Percentiles rank a stretch among this genome's conserved stretches.
phyloP scores from a whole-genome alignment of 2,888 invertebrate genomes.

The Pachycephus smyrnensis region DNA sequence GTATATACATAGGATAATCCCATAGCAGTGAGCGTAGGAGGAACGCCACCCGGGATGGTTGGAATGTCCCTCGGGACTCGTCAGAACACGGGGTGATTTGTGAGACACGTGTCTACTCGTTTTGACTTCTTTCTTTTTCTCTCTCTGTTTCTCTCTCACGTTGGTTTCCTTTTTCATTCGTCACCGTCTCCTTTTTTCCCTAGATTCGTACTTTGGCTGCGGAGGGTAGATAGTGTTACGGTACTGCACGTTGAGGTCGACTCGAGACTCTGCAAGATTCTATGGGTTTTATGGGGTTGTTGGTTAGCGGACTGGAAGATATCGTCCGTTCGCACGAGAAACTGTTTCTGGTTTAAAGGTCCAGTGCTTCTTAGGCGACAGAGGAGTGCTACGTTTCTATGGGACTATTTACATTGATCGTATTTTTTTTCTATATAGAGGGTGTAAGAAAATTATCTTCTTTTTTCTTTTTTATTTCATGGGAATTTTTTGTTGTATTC shows the following conservation, averaged over 20 bases:
- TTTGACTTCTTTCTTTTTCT: conserved; percentile 36
- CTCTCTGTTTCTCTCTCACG: background rate
- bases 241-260: conserved; percentile 5
- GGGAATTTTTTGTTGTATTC: no score
- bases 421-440: background rate
- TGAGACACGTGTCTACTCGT: conserved; percentile 43
- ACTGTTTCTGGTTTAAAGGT: conserved; percentile 13
- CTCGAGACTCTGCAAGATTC: conserved; percentile 16
- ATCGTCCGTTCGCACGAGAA: conserved; percentile 27
- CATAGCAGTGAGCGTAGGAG: conserved; percentile 26
- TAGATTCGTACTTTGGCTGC: conserved; percentile 3
- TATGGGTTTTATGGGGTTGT: conserved; percentile 40
- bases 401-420: conserved; percentile 1
- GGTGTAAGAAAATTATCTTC: background rate
- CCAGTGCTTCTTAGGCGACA: background rate
- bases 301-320: conserved; percentile 38
- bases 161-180: background rate
- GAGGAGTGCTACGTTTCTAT: background rate
- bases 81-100: conserved; percentile 45
- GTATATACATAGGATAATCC: conserved; percentile 33
- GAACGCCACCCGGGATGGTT: conserved; percentile 28
- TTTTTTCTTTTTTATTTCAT: no score
- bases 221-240: conserved; percentile 17
- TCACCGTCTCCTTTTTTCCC: background rate
- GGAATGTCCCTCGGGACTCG: conserved; percentile 43